Conservation (phyloP, 2,888 invertebrate species). For the Dyspetes luteomarginatus region DNA sequence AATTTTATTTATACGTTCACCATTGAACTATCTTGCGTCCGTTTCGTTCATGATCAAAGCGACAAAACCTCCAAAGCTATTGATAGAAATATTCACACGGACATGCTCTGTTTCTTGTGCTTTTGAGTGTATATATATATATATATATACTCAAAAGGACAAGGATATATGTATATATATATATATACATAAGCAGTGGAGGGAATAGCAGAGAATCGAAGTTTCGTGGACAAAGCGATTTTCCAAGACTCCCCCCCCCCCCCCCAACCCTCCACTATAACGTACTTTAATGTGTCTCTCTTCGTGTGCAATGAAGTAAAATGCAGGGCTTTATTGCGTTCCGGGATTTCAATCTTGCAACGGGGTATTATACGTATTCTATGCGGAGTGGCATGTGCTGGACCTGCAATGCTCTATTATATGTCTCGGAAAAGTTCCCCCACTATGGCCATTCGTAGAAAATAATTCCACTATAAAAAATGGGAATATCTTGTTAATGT, state of each 20-base stretch:
- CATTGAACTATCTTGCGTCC: background rate
- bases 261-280: too few species aligned
- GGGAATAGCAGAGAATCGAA: background rate
- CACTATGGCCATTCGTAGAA: background rate
- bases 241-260: slow-evolving; percentile 49
- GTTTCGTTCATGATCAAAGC: slow-evolving; percentile 22
- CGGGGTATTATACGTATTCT: slow-evolving; percentile 22
- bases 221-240: slow-evolving; percentile 60
- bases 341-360: slow-evolving; percentile 62
- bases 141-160: background rate
- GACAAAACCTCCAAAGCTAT: background rate
- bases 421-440: background rate
- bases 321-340: slow-evolving; percentile 64
- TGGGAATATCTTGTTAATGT: slow-evolving; percentile 61
- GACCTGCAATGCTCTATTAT: background rate
- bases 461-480: slow-evolving; percentile 55
- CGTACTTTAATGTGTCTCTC: slow-evolving; percentile 60
- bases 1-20: background rate
- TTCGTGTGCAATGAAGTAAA: slow-evolving; percentile 65
- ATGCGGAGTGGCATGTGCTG: background rate
- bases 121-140: background rate
- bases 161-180: slow-evolving; percentile 1
- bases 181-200: background rate
- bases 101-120: background rate
- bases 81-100: slow-evolving; percentile 10